Percentiles rank a stretch among this genome's conserved stretches.
Conservation (phyloP, 2,888 invertebrate genomes). For the Papilio demoleus region DNA sequence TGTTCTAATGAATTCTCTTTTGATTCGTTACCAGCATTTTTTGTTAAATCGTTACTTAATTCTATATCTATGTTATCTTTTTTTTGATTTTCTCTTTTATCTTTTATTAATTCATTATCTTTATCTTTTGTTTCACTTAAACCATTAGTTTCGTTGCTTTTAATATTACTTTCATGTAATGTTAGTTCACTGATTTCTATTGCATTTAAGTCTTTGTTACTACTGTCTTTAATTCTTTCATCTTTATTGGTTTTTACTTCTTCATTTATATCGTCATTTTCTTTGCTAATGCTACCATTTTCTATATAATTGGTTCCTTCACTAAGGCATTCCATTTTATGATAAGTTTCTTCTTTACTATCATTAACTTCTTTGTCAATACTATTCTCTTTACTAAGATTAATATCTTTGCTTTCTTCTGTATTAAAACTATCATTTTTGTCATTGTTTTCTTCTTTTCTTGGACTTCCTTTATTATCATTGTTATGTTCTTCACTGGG, state of each 20-base stretch:
- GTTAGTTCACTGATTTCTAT: background rate
- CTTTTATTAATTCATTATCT: background rate
- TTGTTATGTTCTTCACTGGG: slow-evolving; percentile 15
- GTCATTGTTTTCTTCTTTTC: background rate
- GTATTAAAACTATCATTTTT: background rate
- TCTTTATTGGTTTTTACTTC: no score
- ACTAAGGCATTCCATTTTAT: no score
- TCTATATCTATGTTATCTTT: background rate
- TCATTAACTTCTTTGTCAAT: background rate
- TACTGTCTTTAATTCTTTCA: no score
- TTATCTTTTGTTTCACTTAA: background rate
- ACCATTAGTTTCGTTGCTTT: background rate
- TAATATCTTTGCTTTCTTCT: background rate
- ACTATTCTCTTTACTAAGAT: background rate
- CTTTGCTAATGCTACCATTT: no score
- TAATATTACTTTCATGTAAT: background rate
- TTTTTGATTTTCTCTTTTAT: background rate
- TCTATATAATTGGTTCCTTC: no score
- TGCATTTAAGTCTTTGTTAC: background rate
- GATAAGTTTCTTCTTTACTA: background rate
- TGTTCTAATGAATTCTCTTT: background rate
- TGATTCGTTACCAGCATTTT: background rate
- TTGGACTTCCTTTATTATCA: background rate
- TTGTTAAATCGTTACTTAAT: background rate
- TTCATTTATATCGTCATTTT: no score